Evolutionary conservation across 2,888 invertebrate species (phyloP), one percentile per base, ranked within the genome.

Genomic region (Chloroclysta siterata): DNA sequence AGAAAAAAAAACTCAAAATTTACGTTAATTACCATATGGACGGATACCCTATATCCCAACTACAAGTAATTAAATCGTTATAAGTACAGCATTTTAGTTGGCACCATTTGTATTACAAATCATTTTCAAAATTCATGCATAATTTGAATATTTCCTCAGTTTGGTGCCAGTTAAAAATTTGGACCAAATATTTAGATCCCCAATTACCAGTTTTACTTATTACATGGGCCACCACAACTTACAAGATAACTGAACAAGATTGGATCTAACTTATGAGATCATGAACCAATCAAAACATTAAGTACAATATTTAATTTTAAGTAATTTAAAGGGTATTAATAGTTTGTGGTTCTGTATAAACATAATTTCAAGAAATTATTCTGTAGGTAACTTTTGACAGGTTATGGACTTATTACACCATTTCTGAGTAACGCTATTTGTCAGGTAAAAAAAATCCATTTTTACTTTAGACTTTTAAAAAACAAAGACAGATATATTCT

Each of bases 201-300:
- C 29, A 8, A 44, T 11, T 8, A 33, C 39, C n/a, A 42, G n/a
- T n/a, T 13, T 42, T n/a, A 53, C 14, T 53, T 14, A 42, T 28
- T 11, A 39, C 33, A 33, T 3, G 7, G 33, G 11, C 36, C 36
- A 39, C 36, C 5, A 22, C 13, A 51, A 77, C 66, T 66, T 69
- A 67, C 39, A 59, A 72, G 70, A n/a, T n/a, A n/a, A 59, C 60
- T 60, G 68, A 66, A 55, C 63, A 68, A 63, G 63, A 76, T 70
- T 74, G 72, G 71, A 67, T 72, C 79, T 73, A 74, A 81, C 73
- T 75, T 79, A 88, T 89, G 91, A 91, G 91, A 91, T 91, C 91
- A 85, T 72, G 74, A 85, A 87, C 84, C 88, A 87, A 88, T 88
- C 77, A 74, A 75, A 74, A 70, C 56, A 66, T 73, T 84, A 87